Evolutionary conservation across 1,140 invertebrate genomes (phyloP).

Genomic region (Hycleus phaleratus): DNA sequence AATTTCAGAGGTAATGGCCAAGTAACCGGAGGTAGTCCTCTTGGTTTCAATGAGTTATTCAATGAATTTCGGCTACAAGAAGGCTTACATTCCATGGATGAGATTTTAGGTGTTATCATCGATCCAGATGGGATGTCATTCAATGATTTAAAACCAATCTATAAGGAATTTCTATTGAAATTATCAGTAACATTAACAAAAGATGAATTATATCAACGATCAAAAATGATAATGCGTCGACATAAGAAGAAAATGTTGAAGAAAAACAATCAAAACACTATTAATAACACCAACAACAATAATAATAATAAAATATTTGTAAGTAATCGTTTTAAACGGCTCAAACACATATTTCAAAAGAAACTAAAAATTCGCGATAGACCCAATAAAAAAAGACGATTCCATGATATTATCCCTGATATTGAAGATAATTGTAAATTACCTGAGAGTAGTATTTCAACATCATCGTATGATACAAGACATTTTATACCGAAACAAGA

Average conservation of each 20-base stretch:
- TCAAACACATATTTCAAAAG: conserved; percentile 37
- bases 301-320: conserved; percentile 30
- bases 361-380: conserved; percentile 23
- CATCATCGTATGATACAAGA: conserved; percentile 50
- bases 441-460: conserved; percentile 50
- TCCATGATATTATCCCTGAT: not conserved
- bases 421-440: conserved; percentile 17
- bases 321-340: conserved; percentile 31
- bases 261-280: conserved; percentile 43
- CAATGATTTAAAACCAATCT: conserved; percentile 82
- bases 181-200: conserved; percentile 78
- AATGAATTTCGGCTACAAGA: conserved; percentile 77
- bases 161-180: conserved; percentile 82
- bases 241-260: conserved; percentile 60
- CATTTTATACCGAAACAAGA: conserved; percentile 50
- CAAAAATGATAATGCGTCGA: conserved; percentile 79
- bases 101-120: conserved; percentile 79
- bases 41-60: conserved; percentile 76
- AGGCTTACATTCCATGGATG: conserved; percentile 77
- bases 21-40: conserved; percentile 59
- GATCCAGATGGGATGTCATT: conserved; percentile 87
- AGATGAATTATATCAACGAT: conserved; percentile 81
- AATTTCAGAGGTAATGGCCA: conserved; percentile 48
- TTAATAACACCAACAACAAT: conserved; percentile 41
- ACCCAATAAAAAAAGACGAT: conserved; percentile 6